Evolutionary conservation across 1,140 invertebrate species (phyloP), one percentile per base, ranked within the genome.

Genomic region (Bombus picipes): DNA sequence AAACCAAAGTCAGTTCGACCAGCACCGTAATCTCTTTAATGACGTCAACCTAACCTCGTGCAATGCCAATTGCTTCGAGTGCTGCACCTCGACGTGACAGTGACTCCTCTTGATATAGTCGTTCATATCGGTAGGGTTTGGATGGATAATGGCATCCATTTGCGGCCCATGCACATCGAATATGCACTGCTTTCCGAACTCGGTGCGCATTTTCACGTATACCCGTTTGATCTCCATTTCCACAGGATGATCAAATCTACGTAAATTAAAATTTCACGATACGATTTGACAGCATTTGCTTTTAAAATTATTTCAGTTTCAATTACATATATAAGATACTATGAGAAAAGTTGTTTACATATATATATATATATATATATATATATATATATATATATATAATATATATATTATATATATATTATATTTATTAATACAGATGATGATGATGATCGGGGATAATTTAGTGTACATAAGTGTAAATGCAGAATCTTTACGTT

Each of bases 81-180:
- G 96, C 94, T 97, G 97, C 79, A 95, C 95, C 13, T 90, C 95
- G 59, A 95, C 93, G 91, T 97, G 93, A 18, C 97, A 96, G 1
- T 96, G 96, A 93, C 97, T 97, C 89, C 96, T 95, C 41, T 96
- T 94, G 79, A 98, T 96, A 91, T 97, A 98, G 92, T 97, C 96
- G 70, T 96, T 96, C 86, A 96, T 96, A 32, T 96, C 87, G 15
- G 96, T 95, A 25, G 96, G 96, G 94, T 98, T 96, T 32, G 97
- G 96, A 5, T 95, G 93, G 89, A 98, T 97, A 91, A 97, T 97
- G 59, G 97, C 97, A 83, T 97, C 95, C 34, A 98, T 92, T 82
- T 97, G 96, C 3, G 97, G 96, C 68, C 96, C 96, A 85, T 96
- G 96, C 92, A 98, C 97, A 65, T 96, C 96, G 92, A 98, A 98